A percentile compares a stretch with the other conserved stretches of the same genome.
Evolutionary conservation across 2,888 invertebrate genomes (phyloP).

Genomic region (Epinotia bilunana): DNA sequence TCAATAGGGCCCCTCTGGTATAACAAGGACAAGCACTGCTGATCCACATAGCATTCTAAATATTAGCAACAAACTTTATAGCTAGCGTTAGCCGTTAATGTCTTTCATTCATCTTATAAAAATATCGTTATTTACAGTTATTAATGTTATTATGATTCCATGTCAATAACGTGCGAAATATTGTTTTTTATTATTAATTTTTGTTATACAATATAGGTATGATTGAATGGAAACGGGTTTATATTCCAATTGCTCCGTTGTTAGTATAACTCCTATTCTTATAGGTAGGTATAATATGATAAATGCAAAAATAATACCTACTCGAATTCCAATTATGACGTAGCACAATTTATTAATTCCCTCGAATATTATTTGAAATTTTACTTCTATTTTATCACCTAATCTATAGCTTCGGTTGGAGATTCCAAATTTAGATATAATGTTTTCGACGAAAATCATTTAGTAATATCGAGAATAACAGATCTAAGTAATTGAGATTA

Average conservation of each 20-base stretch:
- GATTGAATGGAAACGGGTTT: neutral
- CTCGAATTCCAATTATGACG: neutral
- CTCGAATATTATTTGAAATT: neutral
- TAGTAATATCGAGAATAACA: constrained; percentile 40
- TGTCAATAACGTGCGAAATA: constrained; percentile 11
- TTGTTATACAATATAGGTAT: neutral
- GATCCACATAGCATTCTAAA: constrained; percentile 20
- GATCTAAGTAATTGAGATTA: constrained; percentile 47
- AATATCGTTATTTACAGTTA: constrained; percentile 45
- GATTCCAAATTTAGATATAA: neutral
- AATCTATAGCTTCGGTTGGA: neutral
- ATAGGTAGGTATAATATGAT: neutral
- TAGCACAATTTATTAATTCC: neutral
- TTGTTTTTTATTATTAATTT: neutral
- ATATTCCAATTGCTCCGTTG: neutral
- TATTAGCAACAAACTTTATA: constrained; percentile 47
- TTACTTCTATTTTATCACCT: neutral
- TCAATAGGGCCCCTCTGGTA: neutral
- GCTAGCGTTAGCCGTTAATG: constrained; percentile 65
- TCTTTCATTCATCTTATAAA: constrained; percentile 60
- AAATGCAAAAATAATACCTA: constrained; percentile 6
- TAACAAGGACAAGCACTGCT: constrained; percentile 11
- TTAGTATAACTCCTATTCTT: neutral
- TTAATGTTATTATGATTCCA: constrained; percentile 37
- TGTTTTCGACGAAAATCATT: constrained; percentile 3